phyloP scores from a whole-genome alignment of 2,888 invertebrate species.

The Ophonus ardosiacus region DNA sequence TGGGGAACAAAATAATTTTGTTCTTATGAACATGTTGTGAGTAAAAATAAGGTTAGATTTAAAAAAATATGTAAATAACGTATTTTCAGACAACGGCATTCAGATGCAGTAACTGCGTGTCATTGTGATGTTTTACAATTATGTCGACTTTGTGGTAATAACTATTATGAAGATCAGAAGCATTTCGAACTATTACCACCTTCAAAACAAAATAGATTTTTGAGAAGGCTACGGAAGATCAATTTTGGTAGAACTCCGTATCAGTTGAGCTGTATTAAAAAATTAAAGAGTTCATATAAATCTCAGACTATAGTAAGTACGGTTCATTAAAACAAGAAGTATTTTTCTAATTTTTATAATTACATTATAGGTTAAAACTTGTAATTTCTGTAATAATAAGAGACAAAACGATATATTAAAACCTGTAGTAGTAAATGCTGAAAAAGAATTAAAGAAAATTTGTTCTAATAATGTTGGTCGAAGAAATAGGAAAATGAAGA shows the following conservation, averaged over 20 bases:
- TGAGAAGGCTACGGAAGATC: not conserved
- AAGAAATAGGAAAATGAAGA: constrained; percentile 63
- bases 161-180: not conserved
- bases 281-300: not conserved
- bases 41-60: constrained; percentile 26
- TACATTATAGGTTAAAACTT: not conserved
- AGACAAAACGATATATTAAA: not conserved
- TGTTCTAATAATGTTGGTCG: not conserved
- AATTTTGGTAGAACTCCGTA: not conserved
- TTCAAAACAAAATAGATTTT: constrained; percentile 9
- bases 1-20: constrained; percentile 15
- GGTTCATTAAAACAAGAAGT: not conserved
- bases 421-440: not conserved
- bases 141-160: not conserved
- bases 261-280: not conserved
- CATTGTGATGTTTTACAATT: not conserved
- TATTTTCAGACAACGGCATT: not conserved
- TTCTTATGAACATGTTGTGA: constrained; percentile 47
- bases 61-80: not conserved
- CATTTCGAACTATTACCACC: not conserved
- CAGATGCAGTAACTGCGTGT: not conserved
- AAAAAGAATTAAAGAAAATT: not conserved
- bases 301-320: not conserved
- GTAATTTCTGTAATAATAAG: not conserved
- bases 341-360: not conserved